Evolutionary conservation across 2,888 invertebrate species (phyloP).

Genomic region (Alsophila aescularia): DNA sequence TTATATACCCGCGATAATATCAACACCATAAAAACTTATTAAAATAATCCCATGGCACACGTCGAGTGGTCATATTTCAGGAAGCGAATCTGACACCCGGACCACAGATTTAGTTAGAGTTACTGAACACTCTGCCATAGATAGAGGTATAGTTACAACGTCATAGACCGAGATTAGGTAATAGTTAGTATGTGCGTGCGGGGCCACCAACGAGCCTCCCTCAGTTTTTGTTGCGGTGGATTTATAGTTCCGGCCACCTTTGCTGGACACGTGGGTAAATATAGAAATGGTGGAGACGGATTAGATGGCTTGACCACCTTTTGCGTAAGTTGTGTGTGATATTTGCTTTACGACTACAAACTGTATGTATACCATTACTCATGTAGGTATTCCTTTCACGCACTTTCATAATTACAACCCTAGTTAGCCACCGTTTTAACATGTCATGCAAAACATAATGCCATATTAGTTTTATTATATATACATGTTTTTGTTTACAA

Average conservation of each 20-base stretch:
- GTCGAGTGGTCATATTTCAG: constrained; percentile 43
- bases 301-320: constrained; percentile 2
- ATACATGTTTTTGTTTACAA: too few relatives aligned
- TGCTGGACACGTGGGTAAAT: constrained; percentile 67
- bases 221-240: constrained; percentile 66
- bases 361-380: too few relatives aligned
- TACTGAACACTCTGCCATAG: not conserved
- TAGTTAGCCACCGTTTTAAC: too few relatives aligned
- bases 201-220: constrained; percentile 70
- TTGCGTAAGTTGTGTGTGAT: not conserved
- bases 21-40: constrained; percentile 31
- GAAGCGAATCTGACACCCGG: constrained; percentile 70
- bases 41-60: constrained; percentile 50
- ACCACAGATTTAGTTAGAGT: constrained; percentile 11
- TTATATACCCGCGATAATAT: too few relatives aligned
- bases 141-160: constrained; percentile 17
- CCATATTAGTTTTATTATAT: too few relatives aligned
- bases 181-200: constrained; percentile 20
- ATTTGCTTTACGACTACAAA: too few relatives aligned
- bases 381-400: too few relatives aligned
- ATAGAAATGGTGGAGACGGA: constrained; percentile 40
- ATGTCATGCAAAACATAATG: too few relatives aligned
- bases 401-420: too few relatives aligned
- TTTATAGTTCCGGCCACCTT: constrained; percentile 77
- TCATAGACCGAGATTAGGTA: constrained; percentile 1